Percentiles rank a stretch among this genome's conserved stretches.
phyloP scores from a whole-genome alignment of 2,888 invertebrate species.

The Andrena minutula region DNA sequence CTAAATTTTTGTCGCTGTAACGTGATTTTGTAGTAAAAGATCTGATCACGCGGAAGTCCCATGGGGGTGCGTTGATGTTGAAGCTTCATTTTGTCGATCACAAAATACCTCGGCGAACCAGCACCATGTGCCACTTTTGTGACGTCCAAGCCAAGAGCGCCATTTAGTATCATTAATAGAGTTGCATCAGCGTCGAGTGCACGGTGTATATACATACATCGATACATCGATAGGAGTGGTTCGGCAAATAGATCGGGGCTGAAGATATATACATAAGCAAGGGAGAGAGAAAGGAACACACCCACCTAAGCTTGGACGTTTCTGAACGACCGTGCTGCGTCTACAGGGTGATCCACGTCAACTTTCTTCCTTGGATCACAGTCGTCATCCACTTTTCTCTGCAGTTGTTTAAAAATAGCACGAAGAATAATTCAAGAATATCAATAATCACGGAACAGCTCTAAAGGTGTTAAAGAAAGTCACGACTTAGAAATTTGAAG shows the following conservation, averaged over 20 bases:
- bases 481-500: no score
- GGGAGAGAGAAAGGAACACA: slow-evolving; percentile 57
- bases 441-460: no score
- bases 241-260: slow-evolving; percentile 69
- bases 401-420: no score
- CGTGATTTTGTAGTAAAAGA: no score
- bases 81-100: slow-evolving; percentile 42
- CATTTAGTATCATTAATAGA: slow-evolving; percentile 71
- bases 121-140: slow-evolving; percentile 58
- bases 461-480: no score
- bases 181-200: slow-evolving; percentile 70
- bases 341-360: slow-evolving; percentile 20
- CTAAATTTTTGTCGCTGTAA: slow-evolving; percentile 19
- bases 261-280: slow-evolving; percentile 55
- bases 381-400: background rate
- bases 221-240: slow-evolving; percentile 71
- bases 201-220: slow-evolving; percentile 25
- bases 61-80: slow-evolving; percentile 38
- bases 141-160: slow-evolving; percentile 61
- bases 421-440: no score
- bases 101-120: slow-evolving; percentile 36
- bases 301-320: slow-evolving; percentile 47
- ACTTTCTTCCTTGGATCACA: background rate
- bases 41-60: slow-evolving; percentile 40
- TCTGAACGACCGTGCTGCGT: slow-evolving; percentile 22